These are phyloP conservation scores for Coccyzus lansbergi DNA, from an alignment of 2,797 vertebrate genomes.

Conservation along the genomic window DNA sequence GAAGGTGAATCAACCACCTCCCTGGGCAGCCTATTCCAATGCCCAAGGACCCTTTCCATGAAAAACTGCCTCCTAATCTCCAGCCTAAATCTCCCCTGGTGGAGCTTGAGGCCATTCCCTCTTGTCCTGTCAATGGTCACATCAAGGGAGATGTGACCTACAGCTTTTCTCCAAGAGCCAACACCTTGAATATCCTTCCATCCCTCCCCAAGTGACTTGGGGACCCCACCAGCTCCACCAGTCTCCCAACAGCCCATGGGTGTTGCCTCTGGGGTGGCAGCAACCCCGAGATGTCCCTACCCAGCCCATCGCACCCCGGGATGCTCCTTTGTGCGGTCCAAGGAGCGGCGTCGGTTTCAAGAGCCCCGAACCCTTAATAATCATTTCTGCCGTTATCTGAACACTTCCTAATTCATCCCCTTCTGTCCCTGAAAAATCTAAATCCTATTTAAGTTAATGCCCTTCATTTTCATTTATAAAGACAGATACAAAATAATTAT, in stretches of 20 bases:
- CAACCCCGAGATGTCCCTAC: background rate
- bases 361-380: constrained; percentile 74
- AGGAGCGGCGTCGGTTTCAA: constrained; percentile 65
- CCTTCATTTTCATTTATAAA: constrained; percentile 85
- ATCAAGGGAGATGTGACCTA: fast-evolving
- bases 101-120: too few relatives aligned
- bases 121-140: too few relatives aligned
- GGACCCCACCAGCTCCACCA: fast-evolving
- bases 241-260: fast-evolving
- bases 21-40: too few relatives aligned
- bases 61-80: too few relatives aligned
- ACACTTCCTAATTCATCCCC: constrained; percentile 76
- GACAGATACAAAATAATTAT: constrained; percentile 86
- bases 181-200: fast-evolving
- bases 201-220: fast-evolving
- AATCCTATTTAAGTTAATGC: constrained; percentile 84
- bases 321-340: background rate
- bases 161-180: background rate
- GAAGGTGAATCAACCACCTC: too few relatives aligned
- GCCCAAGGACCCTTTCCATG: too few relatives aligned
- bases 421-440: constrained; percentile 81
- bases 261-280: fast-evolving
- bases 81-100: too few relatives aligned
- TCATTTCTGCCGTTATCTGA: constrained; percentile 72
- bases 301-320: too few relatives aligned